Evolutionary conservation across 2,797 vertebrate species (phyloP), one percentile per base, ranked within the genome.

Genomic region (Hippopotamyrus pictus): DNA sequence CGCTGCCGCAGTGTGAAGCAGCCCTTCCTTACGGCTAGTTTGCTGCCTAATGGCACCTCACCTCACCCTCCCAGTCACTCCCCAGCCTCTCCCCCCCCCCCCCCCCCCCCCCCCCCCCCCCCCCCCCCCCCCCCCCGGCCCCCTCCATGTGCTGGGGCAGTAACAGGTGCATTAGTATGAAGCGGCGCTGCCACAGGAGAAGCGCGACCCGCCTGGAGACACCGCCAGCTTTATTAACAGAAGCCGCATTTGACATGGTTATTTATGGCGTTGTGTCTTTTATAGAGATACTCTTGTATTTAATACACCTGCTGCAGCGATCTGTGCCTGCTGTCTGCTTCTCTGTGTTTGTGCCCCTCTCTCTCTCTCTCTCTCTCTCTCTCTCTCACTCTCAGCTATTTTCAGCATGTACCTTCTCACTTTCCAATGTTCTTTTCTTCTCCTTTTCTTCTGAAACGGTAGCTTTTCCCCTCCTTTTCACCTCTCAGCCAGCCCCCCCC

Each of bases 201-300:
- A 33, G 37, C 37, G n/a, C 1, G 41, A 25, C 14, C n/a, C 3
- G 79, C 53, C 6, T 48, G 7, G 5, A 65, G 25, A 8, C 22
- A 19, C 29, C 17, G 5, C 17, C 5, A 5, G 29, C 73, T 88
- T 88, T 57, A 57, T 44, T 53, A 83, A n/a, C 79, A n/a, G 5
- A n/a, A 11, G 51, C 76, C 29, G 8, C 73, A 2, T 85, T 48
- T 89, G 79, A 84, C 79, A 12, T 9, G 53, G 76, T 90, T 88
- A 93, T 93, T 93, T 93, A 93, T 91, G 90, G 92, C 88, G 89
- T 92, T 91, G 69, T 83, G 51, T 88, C 88, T 88, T 88, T 88
- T 92, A 92, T 91, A 90, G 91, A 92, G 90, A 90, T 90, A 90
- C 92, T 90, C 91, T 91, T 48, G 91, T 91, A 90, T 92, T 93